Evolutionary conservation across 2,113 vertebrate genomes (phyloP).

Genomic region (Aegypius monachus): DNA sequence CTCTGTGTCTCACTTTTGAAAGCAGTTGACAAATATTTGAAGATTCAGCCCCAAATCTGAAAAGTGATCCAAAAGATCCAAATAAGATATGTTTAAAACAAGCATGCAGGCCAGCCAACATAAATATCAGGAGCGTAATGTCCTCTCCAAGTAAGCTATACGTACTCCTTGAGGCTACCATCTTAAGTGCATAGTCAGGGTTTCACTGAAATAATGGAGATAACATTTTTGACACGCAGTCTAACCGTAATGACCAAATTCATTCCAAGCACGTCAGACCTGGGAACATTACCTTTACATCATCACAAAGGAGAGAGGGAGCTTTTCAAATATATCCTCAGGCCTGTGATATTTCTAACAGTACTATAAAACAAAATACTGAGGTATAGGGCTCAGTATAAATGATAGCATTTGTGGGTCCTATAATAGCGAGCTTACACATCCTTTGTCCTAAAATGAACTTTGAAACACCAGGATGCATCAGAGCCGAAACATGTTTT

Average conservation of each 20-base stretch:
- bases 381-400: background rate
- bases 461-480: background rate
- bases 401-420: background rate
- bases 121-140: constrained; percentile 12
- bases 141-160: background rate
- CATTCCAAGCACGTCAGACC: background rate
- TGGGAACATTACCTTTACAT: constrained; percentile 14
- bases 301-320: constrained; percentile 7
- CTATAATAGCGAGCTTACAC: rapidly evolving
- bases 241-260: background rate
- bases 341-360: constrained; percentile 14
- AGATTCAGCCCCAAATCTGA: background rate
- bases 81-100: background rate
- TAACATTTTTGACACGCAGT: background rate
- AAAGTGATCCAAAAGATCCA: background rate
- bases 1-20: background rate
- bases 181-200: background rate
- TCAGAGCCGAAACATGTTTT: background rate
- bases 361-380: constrained; percentile 14
- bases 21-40: background rate
- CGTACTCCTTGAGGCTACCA: background rate
- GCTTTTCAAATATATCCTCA: constrained; percentile 31
- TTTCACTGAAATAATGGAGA: constrained; percentile 22
- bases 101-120: background rate
- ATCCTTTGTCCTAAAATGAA: constrained; percentile 15